Percentiles rank a stretch among this genome's conserved stretches.
Evolutionary conservation across 1,140 invertebrate species (phyloP).

Genomic region (Atopsyche davidsoni): DNA sequence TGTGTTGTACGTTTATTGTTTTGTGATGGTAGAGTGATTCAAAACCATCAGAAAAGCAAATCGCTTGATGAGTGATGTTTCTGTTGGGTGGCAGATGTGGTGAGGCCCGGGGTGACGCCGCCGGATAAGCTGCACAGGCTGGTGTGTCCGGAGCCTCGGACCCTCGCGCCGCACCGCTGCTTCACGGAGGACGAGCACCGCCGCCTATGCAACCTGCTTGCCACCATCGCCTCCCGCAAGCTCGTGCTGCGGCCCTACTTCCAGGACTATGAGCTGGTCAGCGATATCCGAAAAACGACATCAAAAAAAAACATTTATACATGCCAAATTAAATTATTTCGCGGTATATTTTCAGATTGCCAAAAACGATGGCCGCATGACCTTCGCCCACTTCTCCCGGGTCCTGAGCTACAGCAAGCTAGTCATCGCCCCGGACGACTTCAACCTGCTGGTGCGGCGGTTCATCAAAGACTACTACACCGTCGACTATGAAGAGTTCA

Average conservation of each 20-base stretch:
- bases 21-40: neutral
- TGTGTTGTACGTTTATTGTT: no score
- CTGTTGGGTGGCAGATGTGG: neutral
- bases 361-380: slow-evolving; percentile 63
- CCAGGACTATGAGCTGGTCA: slow-evolving; percentile 67
- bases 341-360: slow-evolving; percentile 48
- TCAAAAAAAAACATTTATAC: neutral
- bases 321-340: neutral
- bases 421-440: slow-evolving; percentile 57
- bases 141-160: slow-evolving; percentile 5
- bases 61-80: neutral
- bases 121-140: neutral
- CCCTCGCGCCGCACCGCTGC: slow-evolving; percentile 34
- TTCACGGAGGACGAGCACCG: slow-evolving; percentile 56
- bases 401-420: slow-evolving; percentile 62
- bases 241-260: slow-evolving; percentile 62
- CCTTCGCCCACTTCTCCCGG: slow-evolving; percentile 62
- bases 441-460: slow-evolving; percentile 59
- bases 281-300: neutral
- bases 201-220: slow-evolving; percentile 55
- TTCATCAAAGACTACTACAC: slow-evolving; percentile 65
- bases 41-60: neutral
- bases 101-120: slow-evolving; percentile 1
- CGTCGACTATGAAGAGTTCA: slow-evolving; percentile 65
- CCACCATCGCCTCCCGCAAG: slow-evolving; percentile 59